Evolutionary conservation across 2,113 vertebrate genomes (phyloP).

Genomic region (Poeciliopsis turrubarensis): DNA sequence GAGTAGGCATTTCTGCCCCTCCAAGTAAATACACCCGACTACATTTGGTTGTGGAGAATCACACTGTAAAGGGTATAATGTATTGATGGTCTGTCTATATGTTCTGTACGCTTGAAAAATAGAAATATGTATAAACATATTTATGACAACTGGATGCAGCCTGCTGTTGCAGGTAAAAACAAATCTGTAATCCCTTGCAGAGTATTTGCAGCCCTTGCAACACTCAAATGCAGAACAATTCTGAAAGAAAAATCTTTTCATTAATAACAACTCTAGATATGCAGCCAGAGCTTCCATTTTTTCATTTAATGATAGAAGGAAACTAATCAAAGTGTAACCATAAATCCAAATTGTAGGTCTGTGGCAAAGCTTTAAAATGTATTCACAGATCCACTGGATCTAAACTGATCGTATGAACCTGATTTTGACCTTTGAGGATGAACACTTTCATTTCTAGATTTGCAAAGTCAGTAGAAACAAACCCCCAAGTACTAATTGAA

Average conservation of each 20-base stretch:
- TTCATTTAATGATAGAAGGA: too few relatives aligned
- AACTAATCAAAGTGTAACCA: too few relatives aligned
- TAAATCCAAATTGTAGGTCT: too few relatives aligned
- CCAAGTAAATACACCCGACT: conserved; percentile 29
- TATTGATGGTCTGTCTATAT: conserved; percentile 7
- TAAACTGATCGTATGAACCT: neutral
- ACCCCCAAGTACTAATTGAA: neutral
- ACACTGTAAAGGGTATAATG: conserved; percentile 24
- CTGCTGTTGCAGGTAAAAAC: too few relatives aligned
- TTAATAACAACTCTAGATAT: too few relatives aligned
- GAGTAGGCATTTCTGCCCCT: conserved; percentile 43
- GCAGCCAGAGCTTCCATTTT: too few relatives aligned
- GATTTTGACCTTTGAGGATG: neutral
- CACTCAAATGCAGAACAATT: too few relatives aligned
- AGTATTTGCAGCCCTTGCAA: too few relatives aligned
- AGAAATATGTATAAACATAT: neutral
- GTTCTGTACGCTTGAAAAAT: neutral
- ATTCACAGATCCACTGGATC: neutral
- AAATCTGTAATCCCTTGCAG: too few relatives aligned
- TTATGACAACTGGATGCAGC: neutral
- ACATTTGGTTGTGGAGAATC: conserved; percentile 30
- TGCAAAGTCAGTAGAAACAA: neutral
- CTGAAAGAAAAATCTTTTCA: too few relatives aligned
- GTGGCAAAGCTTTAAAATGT: too few relatives aligned
- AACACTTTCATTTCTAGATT: neutral